phyloP scores from a whole-genome alignment of 2,888 invertebrate genomes.

The Dione juno region DNA sequence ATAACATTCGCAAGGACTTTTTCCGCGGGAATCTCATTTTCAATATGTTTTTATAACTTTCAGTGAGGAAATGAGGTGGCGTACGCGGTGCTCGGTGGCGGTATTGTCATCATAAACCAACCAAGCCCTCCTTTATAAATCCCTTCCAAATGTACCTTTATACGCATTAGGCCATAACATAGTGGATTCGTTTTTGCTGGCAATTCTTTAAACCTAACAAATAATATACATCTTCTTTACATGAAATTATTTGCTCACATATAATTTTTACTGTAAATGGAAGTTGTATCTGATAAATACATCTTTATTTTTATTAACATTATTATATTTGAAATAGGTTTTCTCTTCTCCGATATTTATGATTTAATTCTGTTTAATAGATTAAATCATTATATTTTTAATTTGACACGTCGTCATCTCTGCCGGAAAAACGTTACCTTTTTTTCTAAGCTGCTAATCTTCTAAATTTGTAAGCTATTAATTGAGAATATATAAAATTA shows the following conservation, averaged over 20 bases:
- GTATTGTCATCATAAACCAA: slow-evolving; percentile 83
- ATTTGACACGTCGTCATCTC: slow-evolving; percentile 1
- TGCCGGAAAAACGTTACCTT: not conserved
- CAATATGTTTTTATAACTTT: slow-evolving; percentile 84
- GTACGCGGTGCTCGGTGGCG: slow-evolving; percentile 70
- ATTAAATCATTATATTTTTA: not conserved
- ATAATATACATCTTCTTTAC: slow-evolving; percentile 60
- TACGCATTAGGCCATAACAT: slow-evolving; percentile 80
- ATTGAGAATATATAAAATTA: not conserved
- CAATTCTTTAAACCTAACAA: slow-evolving; percentile 72
- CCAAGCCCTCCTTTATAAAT: slow-evolving; percentile 80
- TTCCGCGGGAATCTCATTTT: slow-evolving; percentile 80
- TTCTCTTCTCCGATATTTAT: too few species aligned
- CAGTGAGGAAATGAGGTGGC: slow-evolving; percentile 82
- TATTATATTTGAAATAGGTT: not conserved
- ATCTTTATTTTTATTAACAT: not conserved
- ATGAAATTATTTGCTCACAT: slow-evolving; percentile 45
- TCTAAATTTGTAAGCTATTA: not conserved
- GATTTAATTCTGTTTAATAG: too few species aligned
- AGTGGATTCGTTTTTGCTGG: slow-evolving; percentile 54
- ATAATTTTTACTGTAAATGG: slow-evolving; percentile 15
- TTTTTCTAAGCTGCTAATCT: slow-evolving; percentile 7
- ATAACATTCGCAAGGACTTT: slow-evolving; percentile 79
- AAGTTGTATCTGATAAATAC: not conserved
- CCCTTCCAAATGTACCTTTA: slow-evolving; percentile 79